Evolutionary conservation across 2,113 vertebrate genomes (phyloP), one percentile per base, ranked within the genome.

Genomic region (Psammodynastes pulverulentus): DNA sequence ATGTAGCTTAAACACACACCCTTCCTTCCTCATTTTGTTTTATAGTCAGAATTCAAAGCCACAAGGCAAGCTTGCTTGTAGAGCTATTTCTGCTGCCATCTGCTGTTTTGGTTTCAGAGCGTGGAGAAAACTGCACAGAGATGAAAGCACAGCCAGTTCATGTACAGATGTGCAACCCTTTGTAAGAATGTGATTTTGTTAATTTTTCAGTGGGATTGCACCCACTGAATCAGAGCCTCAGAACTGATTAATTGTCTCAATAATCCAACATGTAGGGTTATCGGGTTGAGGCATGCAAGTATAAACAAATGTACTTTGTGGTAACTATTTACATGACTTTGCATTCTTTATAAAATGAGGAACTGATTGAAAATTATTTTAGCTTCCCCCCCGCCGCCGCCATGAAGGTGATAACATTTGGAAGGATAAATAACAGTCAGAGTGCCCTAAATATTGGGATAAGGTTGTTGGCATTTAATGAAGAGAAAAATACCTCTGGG

Each of bases 41-140:
- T 90, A 90, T 43, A 29, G 86, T 93, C 34, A 91, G 62, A 23
- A 91, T 94, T 89, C 46, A 58, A 94, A 87, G 89, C 54, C 24
- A 62, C 34, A 21, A 91, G 87, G 1, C 26, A 91, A 95, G 86
- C 46, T 39, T 92, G 89, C 90, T 4, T 0, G 54, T 62, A 79
- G 34, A 94, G 9, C 34, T 89, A 0, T 3, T 92, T 79, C 45
- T 94, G 23, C 46, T 96, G 87, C 92, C 92, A 23, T 86, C 87
- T 93, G 45, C 62, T 39, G 92, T 56, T 72, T 1, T 10, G 67
- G n/a, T 43, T 87, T 51, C 84, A 46, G 54, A 48, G 45, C 1
- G 2, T 52, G 13, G 24, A 8, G 2, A 88, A 89, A 53, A 89
- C 48, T 92, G 87, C 43, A 43, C 34, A 43, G 72, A 79, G 34